Evolutionary conservation across 2,888 invertebrate species (phyloP), one percentile per base, ranked within the genome.

Genomic region (Leucania comma): DNA sequence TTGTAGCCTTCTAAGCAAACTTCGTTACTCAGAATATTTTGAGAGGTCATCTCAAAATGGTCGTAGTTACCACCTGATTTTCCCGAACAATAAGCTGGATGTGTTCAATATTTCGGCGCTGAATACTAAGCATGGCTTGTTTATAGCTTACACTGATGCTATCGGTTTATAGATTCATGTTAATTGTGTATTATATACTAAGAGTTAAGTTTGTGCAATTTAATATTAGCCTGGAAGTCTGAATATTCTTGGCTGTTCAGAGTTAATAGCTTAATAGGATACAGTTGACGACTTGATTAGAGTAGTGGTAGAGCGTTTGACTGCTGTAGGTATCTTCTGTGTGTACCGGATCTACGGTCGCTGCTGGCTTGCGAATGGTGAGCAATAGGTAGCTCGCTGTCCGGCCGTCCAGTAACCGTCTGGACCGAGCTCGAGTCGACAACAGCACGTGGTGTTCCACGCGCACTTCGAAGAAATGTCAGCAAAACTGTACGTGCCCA

Each of bases 71-170:
- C 35, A 68, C 54, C 75, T 65, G 71, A 78, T 75, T 75, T 64
- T 61, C 61, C 56, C 53, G 10, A 59, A 65, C 61, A 75, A 69
- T 67, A 75, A 56, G 60, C 63, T 60, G 42, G 24, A 64, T 46
- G 17, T 32, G 63, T 68, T 60, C 50, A 66, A 68, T 70, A 78
- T 78, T 67, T 67, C 48, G 56, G 48, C 38, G 29, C 64, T 69
- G 50, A 59, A 70, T 59, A 68, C 46, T 64, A 65, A 70, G 17
- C 66, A 12, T 26, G 50, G 50, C 42, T 63, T 74, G 53, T 78
- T 65, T 82, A 68, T 51, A 26, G 65, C 29, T 35, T 12, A 75
- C 46, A 53, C 9, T 53, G 65, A 51, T 66, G 22, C 6, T 72
- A 81, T 81, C 72, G 5, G 58, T 9, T 72, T 53, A 73, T 51